Evolutionary conservation across 2,888 invertebrate genomes (phyloP).

Genomic region (Clanis bilineata): DNA sequence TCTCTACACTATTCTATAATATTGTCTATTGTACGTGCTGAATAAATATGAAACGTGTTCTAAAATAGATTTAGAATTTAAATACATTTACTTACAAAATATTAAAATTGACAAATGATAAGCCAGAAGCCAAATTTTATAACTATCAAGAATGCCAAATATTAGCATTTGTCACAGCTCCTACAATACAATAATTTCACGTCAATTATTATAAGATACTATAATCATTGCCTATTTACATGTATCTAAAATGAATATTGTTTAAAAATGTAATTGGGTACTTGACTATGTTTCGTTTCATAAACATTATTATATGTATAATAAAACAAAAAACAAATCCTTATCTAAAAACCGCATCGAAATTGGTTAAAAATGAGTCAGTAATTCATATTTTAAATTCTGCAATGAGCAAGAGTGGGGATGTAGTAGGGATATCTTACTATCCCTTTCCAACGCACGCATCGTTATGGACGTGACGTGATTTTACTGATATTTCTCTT

Average conservation of each 20-base stretch:
- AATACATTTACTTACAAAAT: constrained; percentile 16
- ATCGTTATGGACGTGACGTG: too few relatives aligned
- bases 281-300: too few relatives aligned
- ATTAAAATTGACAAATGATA: constrained; percentile 25
- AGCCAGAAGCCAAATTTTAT: constrained; percentile 37
- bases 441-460: too few relatives aligned
- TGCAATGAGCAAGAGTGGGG: too few relatives aligned
- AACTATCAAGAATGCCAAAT: constrained; percentile 61
- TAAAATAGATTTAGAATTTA: constrained; percentile 4
- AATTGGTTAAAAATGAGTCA: too few relatives aligned
- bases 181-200: constrained; percentile 54
- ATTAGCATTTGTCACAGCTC: constrained; percentile 41
- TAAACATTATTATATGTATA: too few relatives aligned
- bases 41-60: constrained; percentile 11
- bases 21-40: constrained; percentile 30
- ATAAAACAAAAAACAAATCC: too few relatives aligned
- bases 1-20: constrained; percentile 28
- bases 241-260: constrained; percentile 34
- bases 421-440: too few relatives aligned
- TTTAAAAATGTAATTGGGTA: constrained; percentile 48
- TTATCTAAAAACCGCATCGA: too few relatives aligned
- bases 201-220: constrained; percentile 42
- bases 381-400: too few relatives aligned
- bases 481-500: too few relatives aligned
- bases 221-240: constrained; percentile 48